Evolutionary conservation across 2,888 invertebrate genomes (phyloP).

Genomic region (Brachyptera risi): DNA sequence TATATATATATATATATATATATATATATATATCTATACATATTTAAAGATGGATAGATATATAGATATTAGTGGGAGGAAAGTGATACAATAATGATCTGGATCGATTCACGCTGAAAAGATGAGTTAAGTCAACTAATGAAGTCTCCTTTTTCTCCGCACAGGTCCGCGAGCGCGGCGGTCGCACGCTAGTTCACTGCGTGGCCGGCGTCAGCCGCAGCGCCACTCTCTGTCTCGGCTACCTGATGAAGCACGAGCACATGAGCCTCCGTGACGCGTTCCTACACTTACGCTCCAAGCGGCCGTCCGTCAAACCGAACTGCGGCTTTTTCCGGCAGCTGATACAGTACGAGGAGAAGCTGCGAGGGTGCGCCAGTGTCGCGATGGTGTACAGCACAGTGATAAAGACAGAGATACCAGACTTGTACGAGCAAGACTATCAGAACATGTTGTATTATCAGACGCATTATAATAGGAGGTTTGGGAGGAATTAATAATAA

Average conservation of each 20-base stretch:
- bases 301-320: constrained; percentile 83
- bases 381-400: constrained; percentile 72
- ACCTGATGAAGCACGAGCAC: constrained; percentile 77
- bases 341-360: constrained; percentile 72
- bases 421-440: constrained; percentile 69
- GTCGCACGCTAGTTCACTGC: constrained; percentile 79
- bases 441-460: constrained; percentile 46
- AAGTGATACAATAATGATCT: too few relatives aligned
- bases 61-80: too few relatives aligned
- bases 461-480: constrained; percentile 23
- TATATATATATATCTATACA: too few relatives aligned
- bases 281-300: constrained; percentile 64
- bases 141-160: too few relatives aligned
- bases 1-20: too few relatives aligned
- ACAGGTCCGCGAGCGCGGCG: constrained; percentile 60
- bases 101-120: too few relatives aligned
- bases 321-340: constrained; percentile 87
- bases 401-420: constrained; percentile 70
- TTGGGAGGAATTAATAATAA: constrained; percentile 28
- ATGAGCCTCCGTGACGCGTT: constrained; percentile 77
- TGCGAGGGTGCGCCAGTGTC: constrained; percentile 64
- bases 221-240: constrained; percentile 81
- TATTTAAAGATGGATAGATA: too few relatives aligned
- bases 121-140: too few relatives aligned
- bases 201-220: constrained; percentile 88